phyloP scores from a whole-genome alignment of 92 coral and sea anemone genomes.

The Phymanthus crucifer region DNA sequence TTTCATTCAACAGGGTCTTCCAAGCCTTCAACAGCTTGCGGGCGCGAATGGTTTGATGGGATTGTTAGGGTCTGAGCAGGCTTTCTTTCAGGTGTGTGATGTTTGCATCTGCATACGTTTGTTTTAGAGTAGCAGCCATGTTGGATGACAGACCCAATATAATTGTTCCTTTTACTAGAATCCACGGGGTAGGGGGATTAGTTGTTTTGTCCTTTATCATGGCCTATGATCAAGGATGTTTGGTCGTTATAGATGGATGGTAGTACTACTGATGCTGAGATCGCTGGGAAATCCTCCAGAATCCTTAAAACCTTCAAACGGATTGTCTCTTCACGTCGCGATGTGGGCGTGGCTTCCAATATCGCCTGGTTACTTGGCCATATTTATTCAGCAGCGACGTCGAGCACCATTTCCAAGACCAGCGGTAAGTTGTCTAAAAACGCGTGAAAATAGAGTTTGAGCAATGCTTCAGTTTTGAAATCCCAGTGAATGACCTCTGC shows the following conservation, averaged over 20 bases:
- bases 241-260: slow-evolving; percentile 4
- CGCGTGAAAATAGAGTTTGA: background rate
- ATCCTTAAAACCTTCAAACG: slow-evolving; percentile 26
- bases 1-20: slow-evolving; percentile 49
- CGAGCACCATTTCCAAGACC: slow-evolving; percentile 52
- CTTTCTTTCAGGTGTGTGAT: slow-evolving; percentile 55
- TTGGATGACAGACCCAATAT: background rate
- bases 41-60: slow-evolving; percentile 86
- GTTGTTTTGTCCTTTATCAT: background rate
- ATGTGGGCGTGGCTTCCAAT: slow-evolving; percentile 63
- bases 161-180: background rate
- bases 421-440: slow-evolving; percentile 58
- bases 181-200: background rate
- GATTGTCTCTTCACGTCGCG: slow-evolving; percentile 65
- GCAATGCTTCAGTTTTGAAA: no score
- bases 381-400: slow-evolving; percentile 58
- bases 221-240: background rate
- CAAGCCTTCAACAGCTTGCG: slow-evolving; percentile 60
- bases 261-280: slow-evolving; percentile 14
- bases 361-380: slow-evolving; percentile 83
- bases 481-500: no score
- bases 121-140: background rate
- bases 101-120: no score
- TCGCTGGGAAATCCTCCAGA: slow-evolving; percentile 9
- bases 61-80: slow-evolving; percentile 80